phyloP scores from a whole-genome alignment of 2,113 vertebrate species.

The Calypte anna region DNA sequence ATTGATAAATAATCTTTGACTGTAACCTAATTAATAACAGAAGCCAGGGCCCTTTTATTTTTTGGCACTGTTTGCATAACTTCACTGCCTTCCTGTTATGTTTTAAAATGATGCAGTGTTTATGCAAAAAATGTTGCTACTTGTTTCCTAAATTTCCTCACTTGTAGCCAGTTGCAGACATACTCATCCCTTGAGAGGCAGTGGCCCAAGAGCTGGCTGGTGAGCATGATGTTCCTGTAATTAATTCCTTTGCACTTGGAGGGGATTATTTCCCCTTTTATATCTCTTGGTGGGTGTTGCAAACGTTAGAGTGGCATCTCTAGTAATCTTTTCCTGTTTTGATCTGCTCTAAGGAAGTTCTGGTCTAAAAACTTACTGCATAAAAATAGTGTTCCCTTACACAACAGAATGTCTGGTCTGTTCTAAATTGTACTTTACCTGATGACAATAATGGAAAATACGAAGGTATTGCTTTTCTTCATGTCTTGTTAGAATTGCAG shows the following conservation, averaged over 20 bases:
- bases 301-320: background rate
- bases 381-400: background rate
- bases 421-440: background rate
- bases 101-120: background rate
- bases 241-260: background rate
- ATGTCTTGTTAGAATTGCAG: background rate
- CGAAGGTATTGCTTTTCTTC: background rate
- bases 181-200: background rate
- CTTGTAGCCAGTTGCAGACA: background rate
- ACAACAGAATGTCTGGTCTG: background rate
- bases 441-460: background rate
- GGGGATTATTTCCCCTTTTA: background rate
- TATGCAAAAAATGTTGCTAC: background rate
- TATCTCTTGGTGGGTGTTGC: background rate
- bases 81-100: background rate
- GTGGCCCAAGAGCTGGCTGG: background rate
- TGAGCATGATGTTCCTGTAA: background rate
- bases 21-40: background rate
- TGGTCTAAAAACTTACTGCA: background rate
- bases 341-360: background rate
- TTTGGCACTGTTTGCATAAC: background rate
- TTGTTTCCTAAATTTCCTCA: background rate
- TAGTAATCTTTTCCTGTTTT: conserved; percentile 12
- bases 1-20: background rate
- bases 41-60: background rate